Percentiles rank a stretch among this genome's conserved stretches.
Evolutionary conservation across 2,113 vertebrate species (phyloP).

Genomic region (Lanius collurio): DNA sequence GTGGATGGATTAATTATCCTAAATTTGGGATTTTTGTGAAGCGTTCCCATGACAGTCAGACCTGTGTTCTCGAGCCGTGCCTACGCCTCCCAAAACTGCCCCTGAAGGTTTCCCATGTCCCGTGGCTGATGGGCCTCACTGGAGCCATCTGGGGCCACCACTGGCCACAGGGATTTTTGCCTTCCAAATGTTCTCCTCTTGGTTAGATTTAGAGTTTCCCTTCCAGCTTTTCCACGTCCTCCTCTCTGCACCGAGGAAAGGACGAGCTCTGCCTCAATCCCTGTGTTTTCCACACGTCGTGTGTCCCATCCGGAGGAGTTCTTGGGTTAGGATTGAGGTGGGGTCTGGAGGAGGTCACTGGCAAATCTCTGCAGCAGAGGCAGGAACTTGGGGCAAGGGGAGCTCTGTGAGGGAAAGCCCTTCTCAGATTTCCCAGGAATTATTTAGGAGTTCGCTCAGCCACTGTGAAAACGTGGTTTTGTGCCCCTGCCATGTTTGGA

Average conservation of each 20-base stretch:
- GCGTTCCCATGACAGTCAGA: background rate
- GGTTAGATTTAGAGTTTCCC: background rate
- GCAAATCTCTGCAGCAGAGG: background rate
- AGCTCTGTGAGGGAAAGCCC: background rate
- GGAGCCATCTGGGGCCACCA: background rate
- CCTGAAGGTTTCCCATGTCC: background rate
- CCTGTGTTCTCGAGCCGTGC: background rate
- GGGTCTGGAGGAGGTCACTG: background rate
- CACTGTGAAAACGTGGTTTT: accelerated
- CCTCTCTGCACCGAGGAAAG: background rate
- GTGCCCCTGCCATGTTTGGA: accelerated
- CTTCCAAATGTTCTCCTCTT: background rate
- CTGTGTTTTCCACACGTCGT: accelerated
- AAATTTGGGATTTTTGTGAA: conserved; percentile 27
- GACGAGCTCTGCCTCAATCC: background rate
- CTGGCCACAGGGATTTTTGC: background rate
- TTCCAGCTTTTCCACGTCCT: background rate
- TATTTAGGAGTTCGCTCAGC: background rate
- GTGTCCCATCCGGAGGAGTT: accelerated
- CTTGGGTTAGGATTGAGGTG: background rate
- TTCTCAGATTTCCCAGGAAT: background rate
- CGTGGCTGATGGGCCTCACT: background rate
- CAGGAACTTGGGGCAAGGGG: background rate
- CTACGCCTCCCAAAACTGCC: background rate
- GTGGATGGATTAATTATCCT: conserved; percentile 41